Conservation (phyloP, 2,797 vertebrate species). For the Pipistrellus pipistrellus region DNA sequence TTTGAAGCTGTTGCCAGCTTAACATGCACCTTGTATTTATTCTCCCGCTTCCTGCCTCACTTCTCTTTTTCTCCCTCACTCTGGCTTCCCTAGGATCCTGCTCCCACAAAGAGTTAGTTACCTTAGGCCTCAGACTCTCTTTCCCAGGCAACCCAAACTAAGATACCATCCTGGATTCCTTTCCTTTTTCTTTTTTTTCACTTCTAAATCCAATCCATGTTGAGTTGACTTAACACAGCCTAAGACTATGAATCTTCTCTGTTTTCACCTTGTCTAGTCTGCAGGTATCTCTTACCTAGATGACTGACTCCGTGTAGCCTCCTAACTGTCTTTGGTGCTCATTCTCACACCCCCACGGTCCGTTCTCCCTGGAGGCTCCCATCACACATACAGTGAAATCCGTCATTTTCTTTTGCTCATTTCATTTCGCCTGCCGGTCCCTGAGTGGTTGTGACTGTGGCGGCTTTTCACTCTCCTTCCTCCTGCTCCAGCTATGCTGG, state of each 20-base stretch:
- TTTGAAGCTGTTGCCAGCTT: constrained; percentile 19
- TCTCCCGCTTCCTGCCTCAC: neutral
- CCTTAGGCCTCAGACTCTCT: neutral
- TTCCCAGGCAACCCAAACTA: neutral
- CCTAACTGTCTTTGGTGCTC: neutral
- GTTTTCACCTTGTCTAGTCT: neutral
- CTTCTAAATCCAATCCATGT: neutral
- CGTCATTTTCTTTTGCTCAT: neutral
- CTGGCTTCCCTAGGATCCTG: neutral
- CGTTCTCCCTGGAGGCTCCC: neutral
- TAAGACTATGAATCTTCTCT: neutral
- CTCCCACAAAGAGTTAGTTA: neutral
- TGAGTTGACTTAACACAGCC: neutral
- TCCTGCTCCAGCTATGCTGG: neutral
- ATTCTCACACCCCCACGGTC: neutral
- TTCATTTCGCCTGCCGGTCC: neutral
- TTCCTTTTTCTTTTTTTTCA: neutral
- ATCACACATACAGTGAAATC: neutral
- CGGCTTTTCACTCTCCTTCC: neutral
- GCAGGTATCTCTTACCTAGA: neutral
- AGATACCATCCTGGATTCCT: neutral
- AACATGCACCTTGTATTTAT: neutral
- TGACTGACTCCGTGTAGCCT: neutral
- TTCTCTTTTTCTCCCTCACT: neutral
- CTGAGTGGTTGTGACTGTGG: neutral